phyloP scores from a whole-genome alignment of 2,113 vertebrate genomes.

The Calidris pugnax region DNA sequence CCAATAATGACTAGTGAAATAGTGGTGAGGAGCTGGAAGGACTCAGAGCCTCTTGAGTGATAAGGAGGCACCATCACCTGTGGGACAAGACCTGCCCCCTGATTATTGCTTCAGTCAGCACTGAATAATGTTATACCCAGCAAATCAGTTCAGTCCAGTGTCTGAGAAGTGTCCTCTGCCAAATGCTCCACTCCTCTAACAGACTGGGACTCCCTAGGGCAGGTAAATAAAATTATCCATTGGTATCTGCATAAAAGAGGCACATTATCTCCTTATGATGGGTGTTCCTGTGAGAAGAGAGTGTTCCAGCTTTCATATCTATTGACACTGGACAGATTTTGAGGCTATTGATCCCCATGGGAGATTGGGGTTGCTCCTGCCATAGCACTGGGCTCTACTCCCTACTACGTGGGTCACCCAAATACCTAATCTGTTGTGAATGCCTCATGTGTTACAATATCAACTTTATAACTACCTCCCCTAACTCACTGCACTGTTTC shows the following conservation, averaged over 20 bases:
- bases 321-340: neutral
- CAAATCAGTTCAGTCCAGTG: neutral
- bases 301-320: neutral
- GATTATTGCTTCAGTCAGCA: neutral
- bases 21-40: neutral
- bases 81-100: neutral
- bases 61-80: neutral
- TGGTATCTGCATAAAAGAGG: neutral
- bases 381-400: neutral
- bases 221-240: neutral
- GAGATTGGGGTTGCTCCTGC: neutral
- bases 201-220: fast-evolving
- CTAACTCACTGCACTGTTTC: neutral
- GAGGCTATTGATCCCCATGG: neutral
- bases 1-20: neutral
- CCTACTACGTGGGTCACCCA: neutral
- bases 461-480: neutral
- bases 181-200: neutral
- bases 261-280: neutral
- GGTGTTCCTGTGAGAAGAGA: neutral
- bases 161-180: neutral
- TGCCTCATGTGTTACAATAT: neutral
- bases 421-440: neutral
- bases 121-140: neutral
- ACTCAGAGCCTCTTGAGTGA: neutral